Evolutionary conservation across 2,888 invertebrate genomes (phyloP), one percentile per base, ranked within the genome.

Genomic region (Hyalella azteca): DNA sequence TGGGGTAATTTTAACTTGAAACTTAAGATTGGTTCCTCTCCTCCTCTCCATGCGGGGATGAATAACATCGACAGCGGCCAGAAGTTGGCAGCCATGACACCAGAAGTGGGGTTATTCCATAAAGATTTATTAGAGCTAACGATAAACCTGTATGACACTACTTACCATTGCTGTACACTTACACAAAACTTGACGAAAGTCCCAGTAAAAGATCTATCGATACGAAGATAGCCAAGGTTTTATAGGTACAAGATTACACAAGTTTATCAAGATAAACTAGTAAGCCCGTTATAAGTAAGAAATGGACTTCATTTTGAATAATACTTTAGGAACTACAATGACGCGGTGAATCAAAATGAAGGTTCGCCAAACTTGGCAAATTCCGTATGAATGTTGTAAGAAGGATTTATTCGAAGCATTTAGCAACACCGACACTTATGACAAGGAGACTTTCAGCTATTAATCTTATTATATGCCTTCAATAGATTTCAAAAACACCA

Each of bases 401-500:
- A 66, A 66, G 36, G 36, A 66, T 66, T 66, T 66, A 66, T 36
- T 66, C 66, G 66, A 66, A 66, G 66, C 66, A 36, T 36, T 66
- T 66, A 66, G 66, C 66, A 66, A 66, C 66, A 66, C 36, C 36
- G 66, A 66, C 66, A 66, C 66, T 66, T 66, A 66, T 66, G 32
- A 66, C 66, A 39, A 66, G 66, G 36, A 66, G 66, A 66, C 66
- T 36, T 66, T 66, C 36, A 66, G 66, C 66, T 66, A 66, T 66
- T 66, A 36, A 66, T 66, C 11, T 45, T 45, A 66, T 66, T 66
- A 66, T 66, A 66, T 36, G 32, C 66, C 32, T 66, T 66, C 66
- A 66, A 66, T 66, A 66, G n/a, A 66, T 66, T 66, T 66, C 66
- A 66, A 66, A 66, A 66, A 66, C 66, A 66, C 66, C 66, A 66